Base-by-base conservation (phyloP, 1,140 invertebrate species). In the Hyphantria cunea region DNA sequence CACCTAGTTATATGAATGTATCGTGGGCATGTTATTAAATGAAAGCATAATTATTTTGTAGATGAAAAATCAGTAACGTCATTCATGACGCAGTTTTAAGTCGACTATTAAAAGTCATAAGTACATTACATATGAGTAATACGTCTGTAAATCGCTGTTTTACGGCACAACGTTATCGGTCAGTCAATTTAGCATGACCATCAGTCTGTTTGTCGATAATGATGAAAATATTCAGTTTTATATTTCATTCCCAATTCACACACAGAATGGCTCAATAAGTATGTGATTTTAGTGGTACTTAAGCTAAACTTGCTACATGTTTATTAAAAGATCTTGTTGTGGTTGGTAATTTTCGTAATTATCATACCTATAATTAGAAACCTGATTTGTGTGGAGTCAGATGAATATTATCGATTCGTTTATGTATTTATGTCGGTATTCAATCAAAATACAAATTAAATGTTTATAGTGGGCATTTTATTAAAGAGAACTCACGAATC, bases 111-210 rank as follows among this genome's bases (percentile, higher is more conserved):
- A 66, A 60, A 25, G 34, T 37, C 0, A 37, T 37, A 11, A 37
- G 34, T 37, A 25, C 17, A 25, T 25, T 25, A 3, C 17, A 47
- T 47, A 45, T 76, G 74, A 76, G 66, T 71, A 76, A 76, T 65
- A 55, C 65, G 70, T 60, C 53, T 70, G 66, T 72, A 74, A 72
- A 72, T 72, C 75, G 66, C 70, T 64, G 72, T 68, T 71, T 78
- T 72, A 72, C 55, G 63, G 66, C 66, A 37, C 59, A 48, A 15
- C 59, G 66, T 75, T 78, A 78, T 78, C 66, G 66, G 48, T 33
- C 51, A 52, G 70, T 68, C 64, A 55, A 76, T 69, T 76, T 68
- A 68, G 63, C 66, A 64, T 73, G 64, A 73, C 64, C 66, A 73
- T 73, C 66, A 62, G 47, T 59, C 50, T 59, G 61, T 55, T 60